These are phyloP conservation scores for Busseola fusca DNA, from an alignment of 2,888 invertebrate species.

Conservation along the genomic window DNA sequence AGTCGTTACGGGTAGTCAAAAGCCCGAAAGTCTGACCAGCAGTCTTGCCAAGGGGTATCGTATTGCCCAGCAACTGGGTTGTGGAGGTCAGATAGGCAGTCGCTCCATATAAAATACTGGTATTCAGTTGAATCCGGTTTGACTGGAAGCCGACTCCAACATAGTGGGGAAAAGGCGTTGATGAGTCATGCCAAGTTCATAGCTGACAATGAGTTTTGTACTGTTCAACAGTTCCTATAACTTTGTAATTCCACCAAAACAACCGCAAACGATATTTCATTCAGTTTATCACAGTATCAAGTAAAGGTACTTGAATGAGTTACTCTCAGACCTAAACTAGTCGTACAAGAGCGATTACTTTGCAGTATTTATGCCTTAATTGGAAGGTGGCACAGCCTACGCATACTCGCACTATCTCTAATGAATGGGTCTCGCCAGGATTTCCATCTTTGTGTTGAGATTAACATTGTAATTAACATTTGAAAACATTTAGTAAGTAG, in stretches of 20 bases:
- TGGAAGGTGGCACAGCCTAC: conserved; percentile 49
- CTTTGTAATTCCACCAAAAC: neutral
- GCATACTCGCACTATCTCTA: conserved; percentile 47
- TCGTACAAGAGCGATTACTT: conserved; percentile 38
- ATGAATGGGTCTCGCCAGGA: conserved; percentile 45
- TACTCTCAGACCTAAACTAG: conserved; percentile 21
- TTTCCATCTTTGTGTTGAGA: conserved; percentile 38
- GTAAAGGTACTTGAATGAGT: conserved; percentile 42
- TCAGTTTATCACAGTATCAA: conserved; percentile 11
- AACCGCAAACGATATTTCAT: conserved; percentile 13
- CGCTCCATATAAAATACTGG: no score
- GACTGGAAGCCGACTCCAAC: no score
- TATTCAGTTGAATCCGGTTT: no score
- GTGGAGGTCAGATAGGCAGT: no score
- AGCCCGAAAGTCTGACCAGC: no score
- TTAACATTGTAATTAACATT: conserved; percentile 43
- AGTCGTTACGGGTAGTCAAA: no score
- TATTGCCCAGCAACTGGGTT: no score
- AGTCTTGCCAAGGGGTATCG: no score
- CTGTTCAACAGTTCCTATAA: no score
- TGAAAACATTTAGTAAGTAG: conserved; percentile 1
- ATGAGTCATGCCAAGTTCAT: no score
- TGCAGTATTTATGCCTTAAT: conserved; percentile 52
- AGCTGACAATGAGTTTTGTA: no score
- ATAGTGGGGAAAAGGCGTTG: no score